A percentile compares a stretch with the other conserved stretches of the same genome.
Evolutionary conservation across 2,888 invertebrate species (phyloP).

Genomic region (Mimas tiliae): DNA sequence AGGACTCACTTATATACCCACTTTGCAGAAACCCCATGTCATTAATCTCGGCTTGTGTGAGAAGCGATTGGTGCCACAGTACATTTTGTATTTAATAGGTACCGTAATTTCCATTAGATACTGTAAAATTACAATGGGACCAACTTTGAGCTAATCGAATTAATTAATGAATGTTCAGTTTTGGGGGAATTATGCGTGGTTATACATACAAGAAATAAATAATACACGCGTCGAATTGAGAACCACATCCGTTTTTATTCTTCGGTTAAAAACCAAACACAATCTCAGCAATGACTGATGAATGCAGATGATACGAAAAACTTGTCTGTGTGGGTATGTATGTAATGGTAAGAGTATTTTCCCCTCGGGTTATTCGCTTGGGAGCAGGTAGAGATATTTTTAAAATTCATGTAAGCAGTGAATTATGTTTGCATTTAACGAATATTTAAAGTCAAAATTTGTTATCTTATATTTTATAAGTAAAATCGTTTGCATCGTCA

Average conservation of each 20-base stretch:
- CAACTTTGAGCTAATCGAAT: too few relatives aligned
- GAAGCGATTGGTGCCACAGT: background rate
- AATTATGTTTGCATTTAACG: background rate
- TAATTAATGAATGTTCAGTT: too few relatives aligned
- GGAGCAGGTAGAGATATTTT: background rate
- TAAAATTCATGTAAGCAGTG: conserved; percentile 1
- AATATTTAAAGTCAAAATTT: conserved; percentile 8
- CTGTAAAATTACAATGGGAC: too few relatives aligned
- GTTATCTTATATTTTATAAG: background rate
- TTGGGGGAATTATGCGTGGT: too few relatives aligned
- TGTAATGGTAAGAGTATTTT: background rate
- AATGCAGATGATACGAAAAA: background rate
- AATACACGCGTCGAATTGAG: too few relatives aligned
- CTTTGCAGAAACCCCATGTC: conserved; percentile 10
- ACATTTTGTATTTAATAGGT: background rate
- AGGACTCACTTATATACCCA: conserved; percentile 14
- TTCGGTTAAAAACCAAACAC: background rate
- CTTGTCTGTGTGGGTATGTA: background rate
- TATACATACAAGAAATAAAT: too few relatives aligned
- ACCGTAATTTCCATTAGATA: too few relatives aligned
- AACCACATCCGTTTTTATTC: too few relatives aligned
- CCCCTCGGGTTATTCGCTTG: conserved; percentile 8
- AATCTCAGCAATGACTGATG: background rate
- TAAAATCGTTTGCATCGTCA: background rate
- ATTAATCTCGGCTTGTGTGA: conserved; percentile 32